Evolutionary conservation across 2,113 vertebrate genomes (phyloP).

Genomic region (Empidonax alnorum): DNA sequence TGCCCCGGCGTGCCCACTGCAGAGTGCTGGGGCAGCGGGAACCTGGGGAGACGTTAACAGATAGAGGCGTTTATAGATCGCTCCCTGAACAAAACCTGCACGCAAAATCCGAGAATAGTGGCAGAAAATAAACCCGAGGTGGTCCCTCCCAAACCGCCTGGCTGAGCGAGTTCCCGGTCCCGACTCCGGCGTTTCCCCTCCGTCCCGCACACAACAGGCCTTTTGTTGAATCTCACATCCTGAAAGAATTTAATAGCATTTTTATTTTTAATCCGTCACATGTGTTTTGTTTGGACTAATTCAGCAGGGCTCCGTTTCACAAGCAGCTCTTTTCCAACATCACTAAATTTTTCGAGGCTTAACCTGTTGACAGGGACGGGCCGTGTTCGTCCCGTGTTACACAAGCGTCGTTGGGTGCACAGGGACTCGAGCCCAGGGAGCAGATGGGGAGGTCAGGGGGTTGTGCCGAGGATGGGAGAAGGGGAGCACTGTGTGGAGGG

Average conservation of each 20-base stretch:
- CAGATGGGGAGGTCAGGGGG: not conserved
- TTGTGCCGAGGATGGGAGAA: not conserved
- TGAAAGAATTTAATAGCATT: constrained; percentile 68
- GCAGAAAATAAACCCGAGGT: not conserved
- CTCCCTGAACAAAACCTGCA: fast-evolving
- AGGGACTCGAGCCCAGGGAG: fast-evolving
- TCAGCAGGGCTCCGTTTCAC: not conserved
- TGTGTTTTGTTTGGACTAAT: constrained; percentile 64
- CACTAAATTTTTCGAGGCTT: constrained; percentile 33
- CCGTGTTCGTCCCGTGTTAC: not conserved
- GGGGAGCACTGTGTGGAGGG: not conserved
- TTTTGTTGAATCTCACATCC: constrained; percentile 69
- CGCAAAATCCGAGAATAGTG: not conserved
- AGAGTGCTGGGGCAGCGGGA: not conserved
- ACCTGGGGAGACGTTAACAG: not conserved
- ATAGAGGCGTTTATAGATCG: not conserved
- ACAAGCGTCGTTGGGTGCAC: not conserved
- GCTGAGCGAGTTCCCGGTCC: not conserved
- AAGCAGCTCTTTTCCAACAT: constrained; percentile 39
- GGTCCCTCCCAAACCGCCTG: constrained; percentile 24
- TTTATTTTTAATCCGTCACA: constrained; percentile 72
- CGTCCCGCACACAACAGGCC: constrained; percentile 7
- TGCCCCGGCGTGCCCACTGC: fast-evolving
- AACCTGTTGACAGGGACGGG: constrained; percentile 30
- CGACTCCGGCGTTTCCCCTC: constrained; percentile 1